These are phyloP conservation scores for Pachyuromys duprasi DNA, from an alignment of 2,797 vertebrate genomes.

Conservation along the genomic window DNA sequence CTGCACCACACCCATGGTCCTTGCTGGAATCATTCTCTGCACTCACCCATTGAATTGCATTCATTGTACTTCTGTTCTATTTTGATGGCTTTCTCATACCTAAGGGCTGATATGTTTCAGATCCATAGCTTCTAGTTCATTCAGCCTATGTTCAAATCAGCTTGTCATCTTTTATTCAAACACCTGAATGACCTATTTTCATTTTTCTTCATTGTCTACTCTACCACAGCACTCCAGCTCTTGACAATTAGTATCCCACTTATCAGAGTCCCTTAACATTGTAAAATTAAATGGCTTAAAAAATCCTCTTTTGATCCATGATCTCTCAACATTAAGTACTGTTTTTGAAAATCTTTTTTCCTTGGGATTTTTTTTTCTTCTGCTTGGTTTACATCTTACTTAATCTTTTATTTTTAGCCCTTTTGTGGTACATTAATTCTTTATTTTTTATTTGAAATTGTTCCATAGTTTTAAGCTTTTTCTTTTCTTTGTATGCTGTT, in stretches of 20 bases:
- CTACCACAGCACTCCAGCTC: conserved; percentile 7
- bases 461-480: not conserved
- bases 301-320: conserved; percentile 21
- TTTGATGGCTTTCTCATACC: conserved; percentile 1
- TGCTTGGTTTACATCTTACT: not conserved
- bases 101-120: conserved; percentile 43
- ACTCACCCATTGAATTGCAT: not conserved
- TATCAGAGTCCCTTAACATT: conserved; percentile 50
- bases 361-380: not conserved
- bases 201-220: conserved; percentile 46
- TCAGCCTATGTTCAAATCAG: not conserved
- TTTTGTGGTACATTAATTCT: not conserved
- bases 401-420: not conserved
- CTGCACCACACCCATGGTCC: not conserved
- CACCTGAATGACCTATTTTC: conserved; percentile 49
- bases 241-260: conserved; percentile 56
- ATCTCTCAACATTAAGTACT: conserved; percentile 41
- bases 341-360: conserved; percentile 47
- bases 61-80: not conserved
- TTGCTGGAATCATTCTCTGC: not conserved
- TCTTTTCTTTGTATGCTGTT: not conserved
- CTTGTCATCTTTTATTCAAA: conserved; percentile 17
- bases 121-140: conserved; percentile 9
- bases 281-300: conserved; percentile 56
- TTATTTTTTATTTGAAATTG: not conserved